These are phyloP conservation scores for Gobionotothen gibberifrons DNA, from an alignment of 2,797 vertebrate genomes.

Conservation along the genomic window DNA sequence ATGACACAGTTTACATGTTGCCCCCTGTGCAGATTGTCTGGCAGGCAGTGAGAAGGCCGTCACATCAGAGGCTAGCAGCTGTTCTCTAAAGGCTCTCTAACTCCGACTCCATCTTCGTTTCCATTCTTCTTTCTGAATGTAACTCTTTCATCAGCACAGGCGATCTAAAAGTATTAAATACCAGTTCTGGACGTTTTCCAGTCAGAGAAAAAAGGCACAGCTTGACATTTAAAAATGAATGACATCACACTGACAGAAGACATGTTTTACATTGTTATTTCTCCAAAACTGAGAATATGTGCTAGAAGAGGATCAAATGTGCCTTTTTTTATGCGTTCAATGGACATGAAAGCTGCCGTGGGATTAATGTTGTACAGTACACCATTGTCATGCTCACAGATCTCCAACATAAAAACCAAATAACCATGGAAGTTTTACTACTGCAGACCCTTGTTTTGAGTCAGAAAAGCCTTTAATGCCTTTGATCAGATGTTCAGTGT, in stretches of 20 bases:
- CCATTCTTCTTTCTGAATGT: constrained; percentile 59
- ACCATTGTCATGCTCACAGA: constrained; percentile 39
- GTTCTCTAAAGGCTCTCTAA: constrained; percentile 60
- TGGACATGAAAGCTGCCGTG: constrained; percentile 50
- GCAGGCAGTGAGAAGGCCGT: constrained; percentile 45
- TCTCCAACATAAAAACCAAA: constrained; percentile 48
- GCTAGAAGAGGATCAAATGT: constrained; percentile 9
- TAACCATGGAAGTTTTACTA: constrained; percentile 48
- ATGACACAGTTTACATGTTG: constrained; percentile 66
- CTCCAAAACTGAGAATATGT: constrained; percentile 13
- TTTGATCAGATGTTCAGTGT: constrained; percentile 71
- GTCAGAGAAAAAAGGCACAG: constrained; percentile 56
- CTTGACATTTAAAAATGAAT: constrained; percentile 80
- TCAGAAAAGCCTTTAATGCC: constrained; percentile 69
- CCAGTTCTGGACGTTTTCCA: constrained; percentile 68
- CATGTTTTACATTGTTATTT: constrained; percentile 42
- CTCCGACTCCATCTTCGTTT: constrained; percentile 43
- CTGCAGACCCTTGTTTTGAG: constrained; percentile 31
- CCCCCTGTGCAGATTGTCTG: constrained; percentile 38
- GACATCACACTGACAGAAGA: constrained; percentile 52
- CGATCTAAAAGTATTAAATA: constrained; percentile 74
- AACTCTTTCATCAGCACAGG: constrained; percentile 69
- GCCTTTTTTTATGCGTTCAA: constrained; percentile 60
- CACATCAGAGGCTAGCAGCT: constrained; percentile 67
- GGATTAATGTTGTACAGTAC: constrained; percentile 26